A percentile compares a stretch with the other conserved stretches of the same genome.
Conservation (phyloP, 2,113 vertebrate species). For the Abramis brama region DNA sequence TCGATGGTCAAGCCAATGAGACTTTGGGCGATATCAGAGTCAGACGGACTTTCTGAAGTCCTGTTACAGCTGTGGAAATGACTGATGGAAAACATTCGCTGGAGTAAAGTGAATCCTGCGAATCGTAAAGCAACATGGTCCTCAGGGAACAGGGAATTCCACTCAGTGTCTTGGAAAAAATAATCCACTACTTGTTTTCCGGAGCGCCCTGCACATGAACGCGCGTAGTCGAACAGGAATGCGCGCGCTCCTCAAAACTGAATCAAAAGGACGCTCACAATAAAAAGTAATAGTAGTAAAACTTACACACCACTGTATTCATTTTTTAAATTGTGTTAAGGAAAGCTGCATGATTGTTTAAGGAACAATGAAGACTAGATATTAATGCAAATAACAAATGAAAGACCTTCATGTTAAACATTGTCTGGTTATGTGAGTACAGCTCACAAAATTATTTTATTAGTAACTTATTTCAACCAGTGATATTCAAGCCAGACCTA, state of each 20-base stretch:
- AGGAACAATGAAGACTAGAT: not conserved
- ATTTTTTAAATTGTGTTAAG: not conserved
- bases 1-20: constrained; percentile 22
- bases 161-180: not conserved
- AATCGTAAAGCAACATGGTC: not conserved
- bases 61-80: constrained; percentile 11
- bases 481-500: not conserved
- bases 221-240: constrained; percentile 61
- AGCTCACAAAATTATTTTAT: not conserved
- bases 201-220: constrained; percentile 23
- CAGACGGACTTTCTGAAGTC: constrained; percentile 40
- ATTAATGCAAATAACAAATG: not conserved
- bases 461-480: not conserved
- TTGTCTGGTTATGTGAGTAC: not conserved
- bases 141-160: not conserved
- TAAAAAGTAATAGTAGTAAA: not conserved
- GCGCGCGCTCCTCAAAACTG: constrained; percentile 58
- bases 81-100: constrained; percentile 61
- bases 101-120: constrained; percentile 26
- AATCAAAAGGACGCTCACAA: constrained; percentile 53
- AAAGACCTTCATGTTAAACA: not conserved
- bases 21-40: constrained; percentile 7
- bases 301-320: not conserved
- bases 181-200: constrained; percentile 66
- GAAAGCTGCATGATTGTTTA: not conserved